phyloP scores from a whole-genome alignment of 2,888 invertebrate genomes.

The Anodontia alba region DNA sequence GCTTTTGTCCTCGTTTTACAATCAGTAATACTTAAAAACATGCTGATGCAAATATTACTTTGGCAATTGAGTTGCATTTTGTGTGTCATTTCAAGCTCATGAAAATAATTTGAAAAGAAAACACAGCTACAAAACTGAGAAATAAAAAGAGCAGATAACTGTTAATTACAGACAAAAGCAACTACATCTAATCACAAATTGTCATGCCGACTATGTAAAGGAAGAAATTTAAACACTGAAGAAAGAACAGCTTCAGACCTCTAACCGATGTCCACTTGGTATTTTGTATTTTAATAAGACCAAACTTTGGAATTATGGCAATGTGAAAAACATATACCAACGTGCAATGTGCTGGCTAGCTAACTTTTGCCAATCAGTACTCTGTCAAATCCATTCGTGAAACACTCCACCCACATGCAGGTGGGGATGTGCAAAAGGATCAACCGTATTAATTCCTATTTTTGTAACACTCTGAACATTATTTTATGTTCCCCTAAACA shows the following conservation, averaged over 20 bases:
- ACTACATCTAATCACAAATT: conserved; percentile 15
- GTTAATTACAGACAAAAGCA: conserved; percentile 17
- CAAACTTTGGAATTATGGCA: too few relatives aligned
- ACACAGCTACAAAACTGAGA: background rate
- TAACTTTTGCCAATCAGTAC: too few relatives aligned
- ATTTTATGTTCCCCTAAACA: too few relatives aligned
- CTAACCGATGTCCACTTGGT: too few relatives aligned
- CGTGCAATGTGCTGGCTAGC: too few relatives aligned
- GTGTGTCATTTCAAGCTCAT: background rate
- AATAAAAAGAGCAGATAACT: background rate
- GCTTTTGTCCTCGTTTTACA: background rate
- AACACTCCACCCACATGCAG: background rate
- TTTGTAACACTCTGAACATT: too few relatives aligned
- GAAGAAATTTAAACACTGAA: too few relatives aligned
- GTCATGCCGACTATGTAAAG: background rate
- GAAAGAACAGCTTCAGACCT: too few relatives aligned
- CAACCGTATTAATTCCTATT: too few relatives aligned
- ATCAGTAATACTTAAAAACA: background rate
- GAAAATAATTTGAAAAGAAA: background rate
- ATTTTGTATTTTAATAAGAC: too few relatives aligned
- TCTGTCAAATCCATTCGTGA: background rate
- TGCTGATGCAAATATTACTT: background rate
- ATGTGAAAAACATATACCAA: too few relatives aligned
- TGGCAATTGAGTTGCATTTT: background rate
- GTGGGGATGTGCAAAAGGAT: background rate